A percentile compares a stretch with the other conserved stretches of the same genome.
Conservation (phyloP, 2,113 vertebrate species). For the Petaurus breviceps region DNA sequence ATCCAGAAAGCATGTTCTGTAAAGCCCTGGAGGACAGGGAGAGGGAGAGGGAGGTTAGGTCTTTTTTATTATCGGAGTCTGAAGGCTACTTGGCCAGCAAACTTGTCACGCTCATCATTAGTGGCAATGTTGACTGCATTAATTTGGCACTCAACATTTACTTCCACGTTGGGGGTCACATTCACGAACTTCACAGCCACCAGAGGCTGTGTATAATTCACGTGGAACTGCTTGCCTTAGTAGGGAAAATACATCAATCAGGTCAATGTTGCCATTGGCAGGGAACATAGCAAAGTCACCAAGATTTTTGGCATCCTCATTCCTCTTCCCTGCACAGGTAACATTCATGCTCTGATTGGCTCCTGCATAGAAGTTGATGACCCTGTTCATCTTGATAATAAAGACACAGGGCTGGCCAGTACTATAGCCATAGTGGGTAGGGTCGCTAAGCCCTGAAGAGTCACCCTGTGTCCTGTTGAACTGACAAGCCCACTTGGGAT, state of each 20-base stretch:
- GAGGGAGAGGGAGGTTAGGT: conserved; percentile 62
- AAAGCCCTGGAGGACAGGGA: conserved; percentile 58
- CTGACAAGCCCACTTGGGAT: conserved; percentile 92
- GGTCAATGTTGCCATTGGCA: conserved; percentile 90
- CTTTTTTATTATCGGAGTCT: conserved; percentile 89
- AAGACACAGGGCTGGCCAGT: conserved; percentile 89
- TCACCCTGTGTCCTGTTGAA: conserved; percentile 88
- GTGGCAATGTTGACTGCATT: conserved; percentile 85
- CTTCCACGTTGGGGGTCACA: conserved; percentile 84
- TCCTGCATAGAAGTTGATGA: conserved; percentile 90
- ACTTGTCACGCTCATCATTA: conserved; percentile 90
- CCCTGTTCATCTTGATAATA: conserved; percentile 93
- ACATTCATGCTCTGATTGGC: conserved; percentile 87
- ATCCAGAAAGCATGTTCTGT: conserved; percentile 76
- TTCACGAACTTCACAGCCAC: conserved; percentile 93
- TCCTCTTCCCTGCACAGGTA: conserved; percentile 87
- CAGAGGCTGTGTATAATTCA: conserved; percentile 93
- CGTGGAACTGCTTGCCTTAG: conserved; percentile 94
- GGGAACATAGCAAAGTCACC: conserved; percentile 88
- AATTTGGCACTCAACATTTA: conserved; percentile 89
- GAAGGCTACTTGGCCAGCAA: conserved; percentile 90
- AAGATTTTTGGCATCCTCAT: conserved; percentile 86
- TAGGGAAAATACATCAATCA: conserved; percentile 96
- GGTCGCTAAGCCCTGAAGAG: conserved; percentile 88
- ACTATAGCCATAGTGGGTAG: conserved; percentile 88